phyloP scores from a whole-genome alignment of 2,797 vertebrate genomes.

The Lateolabrax maculatus region DNA sequence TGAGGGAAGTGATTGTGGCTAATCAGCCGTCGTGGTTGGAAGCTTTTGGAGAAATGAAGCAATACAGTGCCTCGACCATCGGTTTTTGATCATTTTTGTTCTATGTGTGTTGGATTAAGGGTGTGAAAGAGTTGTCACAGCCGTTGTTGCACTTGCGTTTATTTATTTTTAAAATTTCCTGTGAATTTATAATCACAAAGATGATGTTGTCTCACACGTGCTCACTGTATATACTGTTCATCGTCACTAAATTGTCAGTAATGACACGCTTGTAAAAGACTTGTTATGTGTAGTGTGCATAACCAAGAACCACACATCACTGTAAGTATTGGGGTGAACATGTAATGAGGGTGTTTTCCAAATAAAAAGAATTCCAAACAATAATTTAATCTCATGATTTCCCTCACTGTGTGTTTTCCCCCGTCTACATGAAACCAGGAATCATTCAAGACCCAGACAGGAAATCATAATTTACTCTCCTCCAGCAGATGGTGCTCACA shows the following conservation, averaged over 20 bases:
- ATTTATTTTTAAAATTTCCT: slow-evolving; percentile 60
- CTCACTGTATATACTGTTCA: slow-evolving; percentile 50
- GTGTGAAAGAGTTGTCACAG: slow-evolving; percentile 14
- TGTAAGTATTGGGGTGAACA: slow-evolving; percentile 47
- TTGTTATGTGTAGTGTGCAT: slow-evolving; percentile 36
- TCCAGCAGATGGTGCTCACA: slow-evolving; percentile 80
- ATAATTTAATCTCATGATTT: not conserved
- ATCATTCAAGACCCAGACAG: slow-evolving; percentile 17
- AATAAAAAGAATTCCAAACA: slow-evolving; percentile 63
- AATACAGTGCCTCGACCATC: slow-evolving; percentile 65
- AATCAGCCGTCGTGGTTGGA: slow-evolving; percentile 35
- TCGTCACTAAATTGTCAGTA: slow-evolving; percentile 31
- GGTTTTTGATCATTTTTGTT: slow-evolving; percentile 39
- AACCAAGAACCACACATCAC: slow-evolving; percentile 38
- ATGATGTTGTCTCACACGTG: slow-evolving; percentile 10
- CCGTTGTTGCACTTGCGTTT: slow-evolving; percentile 43
- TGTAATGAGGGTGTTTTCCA: slow-evolving; percentile 51
- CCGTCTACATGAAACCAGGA: slow-evolving; percentile 14
- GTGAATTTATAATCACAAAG: slow-evolving; percentile 19
- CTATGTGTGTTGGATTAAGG: not conserved
- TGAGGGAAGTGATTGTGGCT: slow-evolving; percentile 10
- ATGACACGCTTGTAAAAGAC: slow-evolving; percentile 25
- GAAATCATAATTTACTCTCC: slow-evolving; percentile 32
- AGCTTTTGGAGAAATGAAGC: slow-evolving; percentile 55
- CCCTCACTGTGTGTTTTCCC: not conserved